A percentile compares a stretch with the other conserved stretches of the same genome.
phyloP scores from a whole-genome alignment of 2,888 invertebrate species.

The Papilio gigon region DNA sequence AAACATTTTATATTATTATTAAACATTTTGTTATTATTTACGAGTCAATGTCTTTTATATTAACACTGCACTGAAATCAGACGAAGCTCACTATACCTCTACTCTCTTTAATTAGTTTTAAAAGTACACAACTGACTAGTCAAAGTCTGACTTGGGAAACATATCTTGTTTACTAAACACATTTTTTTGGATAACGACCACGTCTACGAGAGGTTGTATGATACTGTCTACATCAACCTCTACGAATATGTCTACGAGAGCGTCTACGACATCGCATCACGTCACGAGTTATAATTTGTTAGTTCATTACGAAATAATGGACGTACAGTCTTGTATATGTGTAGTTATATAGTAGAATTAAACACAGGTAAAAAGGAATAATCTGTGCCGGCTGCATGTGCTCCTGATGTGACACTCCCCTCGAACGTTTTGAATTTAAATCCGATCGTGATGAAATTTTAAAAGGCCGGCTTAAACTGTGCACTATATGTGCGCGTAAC shows the following conservation, averaged over 20 bases:
- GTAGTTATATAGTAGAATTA: neutral
- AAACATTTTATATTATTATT: too few species aligned
- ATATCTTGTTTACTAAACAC: too few species aligned
- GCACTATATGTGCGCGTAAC: constrained; percentile 30
- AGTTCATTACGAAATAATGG: neutral
- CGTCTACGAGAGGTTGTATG: neutral
- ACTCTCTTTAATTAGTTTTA: too few species aligned
- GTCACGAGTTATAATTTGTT: neutral
- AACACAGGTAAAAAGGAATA: neutral
- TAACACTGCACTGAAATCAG: too few species aligned
- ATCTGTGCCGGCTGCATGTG: constrained; percentile 2
- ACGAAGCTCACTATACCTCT: too few species aligned
- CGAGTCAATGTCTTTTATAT: too few species aligned
- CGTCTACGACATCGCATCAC: neutral
- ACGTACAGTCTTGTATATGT: neutral
- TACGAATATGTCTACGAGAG: neutral
- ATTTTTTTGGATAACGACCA: too few species aligned
- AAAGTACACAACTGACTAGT: too few species aligned
- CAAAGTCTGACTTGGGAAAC: too few species aligned
- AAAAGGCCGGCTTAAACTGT: constrained; percentile 34
- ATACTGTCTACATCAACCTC: neutral
- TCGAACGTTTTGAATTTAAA: constrained; percentile 33
- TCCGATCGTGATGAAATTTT: constrained; percentile 36
- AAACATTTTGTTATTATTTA: neutral
- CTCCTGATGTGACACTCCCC: constrained; percentile 10